These are phyloP conservation scores for Orthosia incerta DNA, from an alignment of 2,888 invertebrate genomes.

Conservation along the genomic window DNA sequence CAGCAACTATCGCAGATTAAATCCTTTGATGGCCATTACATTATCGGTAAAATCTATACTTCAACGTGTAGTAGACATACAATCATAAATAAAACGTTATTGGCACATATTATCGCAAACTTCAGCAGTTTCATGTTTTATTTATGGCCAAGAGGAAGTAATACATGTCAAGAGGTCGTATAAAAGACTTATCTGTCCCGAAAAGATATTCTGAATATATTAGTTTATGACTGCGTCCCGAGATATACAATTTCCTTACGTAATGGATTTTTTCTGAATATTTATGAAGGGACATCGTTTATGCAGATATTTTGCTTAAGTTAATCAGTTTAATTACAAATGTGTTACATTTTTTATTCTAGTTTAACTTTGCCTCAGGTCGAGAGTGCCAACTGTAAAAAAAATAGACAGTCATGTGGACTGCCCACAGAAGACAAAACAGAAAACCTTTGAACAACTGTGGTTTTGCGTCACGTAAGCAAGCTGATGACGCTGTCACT, in stretches of 20 bases:
- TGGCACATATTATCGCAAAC: slow-evolving; percentile 2
- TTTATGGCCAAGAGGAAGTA: slow-evolving; percentile 17
- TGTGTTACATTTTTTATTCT: neutral
- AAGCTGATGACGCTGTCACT: too few relatives aligned
- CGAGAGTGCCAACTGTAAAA: too few relatives aligned
- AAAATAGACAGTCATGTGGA: too few relatives aligned
- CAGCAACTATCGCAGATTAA: slow-evolving; percentile 5
- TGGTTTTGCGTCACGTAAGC: too few relatives aligned
- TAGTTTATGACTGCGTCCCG: slow-evolving; percentile 12
- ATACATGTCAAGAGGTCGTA: slow-evolving; percentile 5
- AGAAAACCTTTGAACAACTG: too few relatives aligned
- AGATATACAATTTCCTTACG: neutral
- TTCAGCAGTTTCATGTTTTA: slow-evolving; percentile 27
- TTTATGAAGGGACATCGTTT: neutral
- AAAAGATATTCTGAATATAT: slow-evolving; percentile 36
- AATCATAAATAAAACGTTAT: slow-evolving; percentile 24
- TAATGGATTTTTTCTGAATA: neutral
- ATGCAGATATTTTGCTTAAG: neutral
- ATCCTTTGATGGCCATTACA: neutral
- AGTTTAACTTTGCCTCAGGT: neutral
- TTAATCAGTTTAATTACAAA: neutral
- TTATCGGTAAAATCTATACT: slow-evolving; percentile 23
- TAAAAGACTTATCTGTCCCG: slow-evolving; percentile 19
- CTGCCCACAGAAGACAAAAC: too few relatives aligned
- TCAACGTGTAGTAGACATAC: slow-evolving; percentile 1